A percentile compares a stretch with the other conserved stretches of the same genome.
phyloP scores from a whole-genome alignment of 92 coral and sea anemone species.

The Bergia sp. region DNA sequence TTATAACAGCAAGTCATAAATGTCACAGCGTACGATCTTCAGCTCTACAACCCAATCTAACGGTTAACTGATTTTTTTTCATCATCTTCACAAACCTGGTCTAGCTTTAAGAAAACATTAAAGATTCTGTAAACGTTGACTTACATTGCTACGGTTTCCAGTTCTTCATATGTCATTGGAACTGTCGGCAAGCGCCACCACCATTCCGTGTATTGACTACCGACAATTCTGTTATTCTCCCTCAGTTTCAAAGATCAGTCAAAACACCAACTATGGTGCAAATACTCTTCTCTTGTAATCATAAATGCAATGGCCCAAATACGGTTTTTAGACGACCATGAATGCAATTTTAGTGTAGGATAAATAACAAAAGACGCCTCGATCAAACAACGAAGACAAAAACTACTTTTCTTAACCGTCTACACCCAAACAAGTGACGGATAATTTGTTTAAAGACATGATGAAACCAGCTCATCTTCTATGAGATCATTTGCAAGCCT shows the following conservation, averaged over 20 bases:
- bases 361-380: background rate
- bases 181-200: background rate
- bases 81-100: background rate
- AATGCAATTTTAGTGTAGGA: background rate
- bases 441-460: constrained; percentile 22
- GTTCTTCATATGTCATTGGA: background rate
- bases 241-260: background rate
- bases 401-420: background rate
- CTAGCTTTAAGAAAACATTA: background rate
- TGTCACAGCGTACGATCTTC: background rate
- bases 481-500: constrained; percentile 26
- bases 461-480: constrained; percentile 13
- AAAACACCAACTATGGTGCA: background rate
- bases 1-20: background rate
- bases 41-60: background rate
- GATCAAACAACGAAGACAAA: background rate
- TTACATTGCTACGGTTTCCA: background rate
- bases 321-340: background rate
- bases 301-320: background rate
- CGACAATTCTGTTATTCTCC: background rate
- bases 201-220: background rate
- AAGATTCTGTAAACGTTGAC: background rate
- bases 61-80: background rate
- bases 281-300: background rate
- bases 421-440: constrained; percentile 34